A percentile compares a stretch with the other conserved stretches of the same genome.
Conservation (phyloP, 2,888 invertebrate genomes). For the Thyatira batis region DNA sequence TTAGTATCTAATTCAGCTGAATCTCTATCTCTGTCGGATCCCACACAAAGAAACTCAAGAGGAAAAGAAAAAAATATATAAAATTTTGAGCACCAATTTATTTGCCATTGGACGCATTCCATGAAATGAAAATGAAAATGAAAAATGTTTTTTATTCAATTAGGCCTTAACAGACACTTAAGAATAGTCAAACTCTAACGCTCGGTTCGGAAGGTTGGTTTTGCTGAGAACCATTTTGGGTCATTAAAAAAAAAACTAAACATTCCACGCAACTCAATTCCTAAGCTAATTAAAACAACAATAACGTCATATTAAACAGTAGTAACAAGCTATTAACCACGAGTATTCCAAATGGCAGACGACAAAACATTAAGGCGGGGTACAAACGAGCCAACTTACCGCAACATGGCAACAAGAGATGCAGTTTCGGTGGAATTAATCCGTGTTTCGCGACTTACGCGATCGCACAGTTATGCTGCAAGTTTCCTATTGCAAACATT, state of each 20-base stretch:
- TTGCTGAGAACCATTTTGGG: too few relatives aligned
- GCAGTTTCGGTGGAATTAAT: slow-evolving; percentile 53
- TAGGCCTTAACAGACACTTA: too few relatives aligned
- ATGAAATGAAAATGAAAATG: too few relatives aligned
- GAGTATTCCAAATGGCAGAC: slow-evolving; percentile 10
- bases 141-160: too few relatives aligned
- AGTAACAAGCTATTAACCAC: slow-evolving; percentile 25
- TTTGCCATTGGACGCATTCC: too few relatives aligned
- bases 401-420: slow-evolving; percentile 27
- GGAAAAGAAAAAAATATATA: too few relatives aligned
- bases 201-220: too few relatives aligned
- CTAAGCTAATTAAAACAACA: background rate
- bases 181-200: too few relatives aligned
- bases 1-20: too few relatives aligned
- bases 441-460: slow-evolving; percentile 47
- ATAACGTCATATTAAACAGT: background rate
- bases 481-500: slow-evolving; percentile 22
- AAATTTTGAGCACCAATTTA: too few relatives aligned
- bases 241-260: background rate
- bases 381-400: slow-evolving; percentile 37
- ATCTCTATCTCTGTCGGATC: too few relatives aligned
- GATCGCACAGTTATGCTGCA: slow-evolving; percentile 26
- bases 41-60: too few relatives aligned
- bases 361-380: slow-evolving; percentile 22
- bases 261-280: background rate